Evolutionary conservation across 2,888 invertebrate genomes (phyloP).

Genomic region (Cerceris ruficornis): DNA sequence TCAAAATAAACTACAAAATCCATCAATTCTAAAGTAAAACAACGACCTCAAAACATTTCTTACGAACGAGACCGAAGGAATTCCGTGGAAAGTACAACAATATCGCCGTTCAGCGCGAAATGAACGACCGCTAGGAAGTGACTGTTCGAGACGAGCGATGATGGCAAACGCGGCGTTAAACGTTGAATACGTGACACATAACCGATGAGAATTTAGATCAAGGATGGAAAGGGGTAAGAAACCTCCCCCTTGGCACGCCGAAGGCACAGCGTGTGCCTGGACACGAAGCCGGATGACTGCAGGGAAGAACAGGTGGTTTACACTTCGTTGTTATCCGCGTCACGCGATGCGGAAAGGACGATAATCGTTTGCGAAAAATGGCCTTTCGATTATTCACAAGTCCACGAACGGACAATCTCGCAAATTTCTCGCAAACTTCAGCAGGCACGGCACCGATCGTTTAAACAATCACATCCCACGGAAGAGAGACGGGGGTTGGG

Average conservation of each 20-base stretch:
- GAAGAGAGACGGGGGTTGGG: not conserved
- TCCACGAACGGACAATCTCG: not conserved
- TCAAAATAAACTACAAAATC: too few species aligned
- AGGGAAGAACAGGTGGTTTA: constrained; percentile 76
- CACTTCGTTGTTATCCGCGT: constrained; percentile 68
- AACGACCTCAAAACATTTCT: too few species aligned
- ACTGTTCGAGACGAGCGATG: constrained; percentile 1
- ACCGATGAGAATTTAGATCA: constrained; percentile 26
- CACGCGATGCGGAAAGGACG: constrained; percentile 70
- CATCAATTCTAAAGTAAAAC: too few species aligned
- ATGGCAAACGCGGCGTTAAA: constrained; percentile 26
- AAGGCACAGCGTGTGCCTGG: constrained; percentile 38
- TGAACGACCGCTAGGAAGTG: not conserved
- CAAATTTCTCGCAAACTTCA: constrained; percentile 6
- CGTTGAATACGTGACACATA: constrained; percentile 20
- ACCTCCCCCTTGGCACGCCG: constrained; percentile 19
- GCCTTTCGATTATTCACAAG: constrained; percentile 54
- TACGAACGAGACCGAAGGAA: too few species aligned
- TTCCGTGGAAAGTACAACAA: too few species aligned
- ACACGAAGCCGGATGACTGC: constrained; percentile 37
- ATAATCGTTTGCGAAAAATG: constrained; percentile 41
- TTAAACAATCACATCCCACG: not conserved
- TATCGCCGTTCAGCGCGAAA: not conserved
- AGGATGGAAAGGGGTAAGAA: constrained; percentile 23
- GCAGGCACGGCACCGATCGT: constrained; percentile 24